Base-by-base conservation (phyloP, 1,140 invertebrate species). In the Hylaeus volcanicus region DNA sequence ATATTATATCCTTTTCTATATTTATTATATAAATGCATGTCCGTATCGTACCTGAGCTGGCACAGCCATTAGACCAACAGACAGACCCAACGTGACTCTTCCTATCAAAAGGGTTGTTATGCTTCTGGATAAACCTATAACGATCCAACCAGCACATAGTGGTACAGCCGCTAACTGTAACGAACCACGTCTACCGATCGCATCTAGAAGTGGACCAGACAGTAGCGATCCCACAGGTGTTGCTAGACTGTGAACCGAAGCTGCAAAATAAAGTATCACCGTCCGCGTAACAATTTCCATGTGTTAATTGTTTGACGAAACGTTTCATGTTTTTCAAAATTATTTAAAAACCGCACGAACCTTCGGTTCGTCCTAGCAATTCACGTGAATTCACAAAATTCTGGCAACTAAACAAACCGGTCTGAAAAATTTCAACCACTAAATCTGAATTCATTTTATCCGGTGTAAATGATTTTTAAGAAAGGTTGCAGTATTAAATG, bases 31-130 rank as follows among this genome's bases (percentile, higher is more conserved):
- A 26, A 26, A 26, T 26, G 26, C 26, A 26, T 26, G 26, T 26
- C 26, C 26, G 26, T 37, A 12, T 12, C 14, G 5, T 58, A 96
- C 95, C 94, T 96, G 96, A 26, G 94, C 94, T 39, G 95, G 95
- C 65, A 96, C 96, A 5, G 95, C 95, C 74, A 96, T 93, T 65
- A 96, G 93, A 56, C 96, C 96, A 3, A 96, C 95, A 1, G 96
- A 94, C 74, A 96, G 94, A 68, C 96, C 96, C 71, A 95, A 95
- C 2, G 96, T 89, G 15, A 96, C 90, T 80, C 96, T 94, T 3
- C 96, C 96, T 15, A 95, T 87, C 12, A 97, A 88, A 53, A 97
- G 88, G n/a, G 94, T 78, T 0, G 92, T 88, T 77, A 96, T 93
- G 70, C 94, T 94, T 3, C 91, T 89, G 0, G 96, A 92, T 15